Percentiles rank a stretch among this genome's conserved stretches.
These are phyloP conservation scores for Picus viridis DNA, from an alignment of 2,797 vertebrate species.

Conservation along the genomic window DNA sequence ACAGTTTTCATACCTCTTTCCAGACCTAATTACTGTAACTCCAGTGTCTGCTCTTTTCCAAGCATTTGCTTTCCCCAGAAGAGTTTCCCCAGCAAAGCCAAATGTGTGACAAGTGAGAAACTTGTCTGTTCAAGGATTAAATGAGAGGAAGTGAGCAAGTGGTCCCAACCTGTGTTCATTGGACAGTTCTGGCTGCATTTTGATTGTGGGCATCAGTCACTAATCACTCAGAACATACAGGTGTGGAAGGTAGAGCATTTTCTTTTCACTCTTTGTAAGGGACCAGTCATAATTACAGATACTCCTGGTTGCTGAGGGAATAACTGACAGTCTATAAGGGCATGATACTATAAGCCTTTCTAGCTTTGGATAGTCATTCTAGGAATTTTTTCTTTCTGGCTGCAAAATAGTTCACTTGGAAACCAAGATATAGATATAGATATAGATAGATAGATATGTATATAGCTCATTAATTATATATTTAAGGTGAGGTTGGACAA, in stretches of 20 bases:
- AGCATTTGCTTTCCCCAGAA: not conserved
- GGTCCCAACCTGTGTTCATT: not conserved
- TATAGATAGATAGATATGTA: no score
- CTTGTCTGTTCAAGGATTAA: not conserved
- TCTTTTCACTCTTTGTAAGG: not conserved
- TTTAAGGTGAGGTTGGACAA: no score
- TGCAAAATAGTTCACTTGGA: not conserved
- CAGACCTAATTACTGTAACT: not conserved
- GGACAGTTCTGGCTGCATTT: not conserved
- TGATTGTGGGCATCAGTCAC: not conserved
- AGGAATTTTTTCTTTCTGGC: not conserved
- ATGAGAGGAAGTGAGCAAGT: not conserved
- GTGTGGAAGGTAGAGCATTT: not conserved
- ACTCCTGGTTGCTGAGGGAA: not conserved
- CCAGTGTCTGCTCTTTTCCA: not conserved
- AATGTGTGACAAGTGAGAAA: not conserved
- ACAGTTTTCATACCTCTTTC: not conserved
- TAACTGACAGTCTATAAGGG: not conserved
- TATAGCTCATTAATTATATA: not conserved
- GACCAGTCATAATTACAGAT: not conserved
- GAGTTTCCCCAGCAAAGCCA: not conserved
- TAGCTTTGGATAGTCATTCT: not conserved
- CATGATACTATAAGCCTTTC: not conserved
- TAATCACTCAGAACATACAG: not conserved
- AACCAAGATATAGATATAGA: no score